These are phyloP conservation scores for Triplophysa dalaica DNA, from an alignment of 2,113 vertebrate species.

Conservation along the genomic window DNA sequence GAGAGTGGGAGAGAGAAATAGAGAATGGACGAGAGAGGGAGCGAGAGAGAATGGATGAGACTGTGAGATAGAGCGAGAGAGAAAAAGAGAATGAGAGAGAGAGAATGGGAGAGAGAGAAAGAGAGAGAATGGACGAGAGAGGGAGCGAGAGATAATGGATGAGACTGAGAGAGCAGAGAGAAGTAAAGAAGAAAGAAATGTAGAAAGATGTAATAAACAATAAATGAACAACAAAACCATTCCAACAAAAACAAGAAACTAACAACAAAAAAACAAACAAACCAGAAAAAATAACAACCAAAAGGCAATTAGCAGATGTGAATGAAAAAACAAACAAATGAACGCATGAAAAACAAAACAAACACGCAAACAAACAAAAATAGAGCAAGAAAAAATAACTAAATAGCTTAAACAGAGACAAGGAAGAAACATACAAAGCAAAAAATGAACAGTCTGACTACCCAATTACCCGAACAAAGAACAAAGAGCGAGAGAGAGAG, in stretches of 20 bases:
- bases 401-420: background rate
- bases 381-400: background rate
- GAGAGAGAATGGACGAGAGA: background rate
- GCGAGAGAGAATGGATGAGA: background rate
- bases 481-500: background rate
- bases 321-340: background rate
- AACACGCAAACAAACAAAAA: background rate
- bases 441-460: background rate
- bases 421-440: background rate
- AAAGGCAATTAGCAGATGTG: background rate
- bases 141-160: background rate
- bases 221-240: background rate
- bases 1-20: background rate
- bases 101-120: background rate
- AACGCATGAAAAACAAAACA: background rate
- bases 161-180: background rate
- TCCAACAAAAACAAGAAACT: background rate
- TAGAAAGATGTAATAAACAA: background rate
- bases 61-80: background rate
- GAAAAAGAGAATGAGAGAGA: background rate
- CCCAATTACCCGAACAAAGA: background rate
- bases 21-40: background rate
- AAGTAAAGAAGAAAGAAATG: background rate
- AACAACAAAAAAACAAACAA: background rate
- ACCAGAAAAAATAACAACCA: background rate